phyloP scores from a whole-genome alignment of 2,888 invertebrate genomes.

The Hyposoter dolosus region DNA sequence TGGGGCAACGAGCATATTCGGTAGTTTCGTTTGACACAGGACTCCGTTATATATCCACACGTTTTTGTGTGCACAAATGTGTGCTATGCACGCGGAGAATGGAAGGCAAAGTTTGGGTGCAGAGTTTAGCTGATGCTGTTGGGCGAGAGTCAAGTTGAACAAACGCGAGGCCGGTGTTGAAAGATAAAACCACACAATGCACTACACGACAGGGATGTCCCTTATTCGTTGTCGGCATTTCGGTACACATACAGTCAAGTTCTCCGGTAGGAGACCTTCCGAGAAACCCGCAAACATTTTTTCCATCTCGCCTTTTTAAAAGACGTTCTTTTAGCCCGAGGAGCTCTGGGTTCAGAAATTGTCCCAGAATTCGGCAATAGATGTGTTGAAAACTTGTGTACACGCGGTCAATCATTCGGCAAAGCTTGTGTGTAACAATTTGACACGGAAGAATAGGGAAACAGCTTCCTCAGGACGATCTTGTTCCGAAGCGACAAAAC shows the following conservation, averaged over 20 bases:
- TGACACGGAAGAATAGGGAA: not conserved
- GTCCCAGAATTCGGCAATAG: constrained; percentile 45
- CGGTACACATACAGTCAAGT: constrained; percentile 22
- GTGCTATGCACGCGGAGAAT: not conserved
- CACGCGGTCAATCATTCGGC: constrained; percentile 39
- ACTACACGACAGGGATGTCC: constrained; percentile 74
- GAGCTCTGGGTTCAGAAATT: constrained; percentile 26
- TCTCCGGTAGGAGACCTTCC: constrained; percentile 64
- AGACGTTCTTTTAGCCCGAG: constrained; percentile 7
- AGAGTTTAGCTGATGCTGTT: constrained; percentile 49
- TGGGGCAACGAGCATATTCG: constrained; percentile 68
- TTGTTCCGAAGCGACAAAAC: constrained; percentile 23
- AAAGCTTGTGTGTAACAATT: constrained; percentile 9
- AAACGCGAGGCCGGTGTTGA: constrained; percentile 81
- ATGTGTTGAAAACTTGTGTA: not conserved
- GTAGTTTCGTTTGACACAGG: constrained; percentile 70
- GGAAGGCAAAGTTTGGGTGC: not conserved
- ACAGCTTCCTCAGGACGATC: constrained; percentile 28
- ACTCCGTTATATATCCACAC: constrained; percentile 39
- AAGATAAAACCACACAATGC: constrained; percentile 82
- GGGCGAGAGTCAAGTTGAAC: constrained; percentile 77
- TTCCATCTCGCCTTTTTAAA: constrained; percentile 46
- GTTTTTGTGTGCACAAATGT: not conserved
- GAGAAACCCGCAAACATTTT: constrained; percentile 54
- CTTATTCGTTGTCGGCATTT: constrained; percentile 60